Evolutionary conservation across 2,113 vertebrate species (phyloP), one percentile per base, ranked within the genome.

Genomic region (Pundamilia nyererei): DNA sequence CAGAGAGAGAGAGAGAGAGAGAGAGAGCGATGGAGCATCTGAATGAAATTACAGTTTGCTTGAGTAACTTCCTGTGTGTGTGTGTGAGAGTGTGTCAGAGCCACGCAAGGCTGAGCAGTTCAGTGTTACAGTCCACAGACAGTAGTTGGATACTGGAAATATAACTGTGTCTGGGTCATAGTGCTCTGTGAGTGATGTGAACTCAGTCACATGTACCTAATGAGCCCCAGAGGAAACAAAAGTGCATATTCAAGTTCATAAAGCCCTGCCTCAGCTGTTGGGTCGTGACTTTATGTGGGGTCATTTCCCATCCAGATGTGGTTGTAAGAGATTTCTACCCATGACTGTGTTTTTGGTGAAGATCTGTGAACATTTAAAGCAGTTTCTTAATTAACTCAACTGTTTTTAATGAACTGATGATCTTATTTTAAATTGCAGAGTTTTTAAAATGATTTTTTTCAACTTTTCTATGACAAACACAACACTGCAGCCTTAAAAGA

Each of bases 41-140:
- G 91, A 90, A 81, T 89, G 49, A 85, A 89, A 87, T 91, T 91
- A 91, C 86, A 89, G 42, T 26, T 24, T 3, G 55, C 81, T 58
- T 87, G 80, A 83, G 68, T 70, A 85, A 87, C 82, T 89, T 89
- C 81, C 75, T 89, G 84, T 70, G n/a, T 55, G 42, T 85, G 42
- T 85, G 42, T 86, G 38, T 53, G 29, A 17, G 83, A 81, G 75
- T 79, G 60, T 83, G 83, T 87, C 86, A 86, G 77, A 88, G 75
- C 83, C 81, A 79, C 17, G 19, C 35, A 84, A 47, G 21, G 15
- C 86, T 85, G 86, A 90, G 54, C 53, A 80, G 84, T 54, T 29
- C 42, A 35, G 40, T 47, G 6, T 54, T 49, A 6, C 33, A 29
- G 75, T 87, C 87, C 84, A 10, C 51, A 42, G 84, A 77, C 42